phyloP scores from a whole-genome alignment of 2,797 vertebrate genomes.

The Carduelis carduelis region DNA sequence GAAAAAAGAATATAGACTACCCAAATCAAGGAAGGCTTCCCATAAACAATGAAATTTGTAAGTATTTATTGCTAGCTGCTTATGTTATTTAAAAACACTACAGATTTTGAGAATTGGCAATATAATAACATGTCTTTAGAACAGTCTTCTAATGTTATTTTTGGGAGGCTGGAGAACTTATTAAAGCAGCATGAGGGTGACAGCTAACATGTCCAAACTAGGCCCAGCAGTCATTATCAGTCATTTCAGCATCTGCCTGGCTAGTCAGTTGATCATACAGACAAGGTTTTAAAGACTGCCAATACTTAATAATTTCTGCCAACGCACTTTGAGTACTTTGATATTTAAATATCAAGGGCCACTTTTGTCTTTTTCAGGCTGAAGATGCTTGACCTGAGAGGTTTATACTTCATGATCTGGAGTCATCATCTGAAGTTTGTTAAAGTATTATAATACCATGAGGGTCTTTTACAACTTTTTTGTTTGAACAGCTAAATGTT shows the following conservation, averaged over 20 bases:
- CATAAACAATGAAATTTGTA: neutral
- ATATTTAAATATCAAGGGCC: neutral
- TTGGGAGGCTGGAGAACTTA: neutral
- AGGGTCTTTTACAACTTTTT: constrained; percentile 45
- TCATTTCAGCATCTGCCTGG: neutral
- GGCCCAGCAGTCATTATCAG: neutral
- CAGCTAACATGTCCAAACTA: neutral
- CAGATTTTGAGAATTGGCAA: neutral
- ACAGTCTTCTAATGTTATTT: neutral
- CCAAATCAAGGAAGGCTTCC: neutral
- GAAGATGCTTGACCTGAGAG: constrained; percentile 57
- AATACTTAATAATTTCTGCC: neutral
- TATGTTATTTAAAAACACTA: neutral
- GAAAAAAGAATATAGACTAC: neutral
- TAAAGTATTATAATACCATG: constrained; percentile 22
- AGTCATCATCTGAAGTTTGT: constrained; percentile 14
- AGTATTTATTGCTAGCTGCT: neutral
- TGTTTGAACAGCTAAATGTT: neutral
- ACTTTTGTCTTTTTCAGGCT: constrained; percentile 6
- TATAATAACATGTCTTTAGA: neutral
- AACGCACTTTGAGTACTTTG: neutral
- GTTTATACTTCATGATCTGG: neutral
- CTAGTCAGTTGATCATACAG: neutral
- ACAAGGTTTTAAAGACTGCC: neutral
- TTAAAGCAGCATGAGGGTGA: neutral